Evolutionary conservation across 2,888 invertebrate species (phyloP), one percentile per base, ranked within the genome.

Genomic region (Eristalinus sepulchralis): DNA sequence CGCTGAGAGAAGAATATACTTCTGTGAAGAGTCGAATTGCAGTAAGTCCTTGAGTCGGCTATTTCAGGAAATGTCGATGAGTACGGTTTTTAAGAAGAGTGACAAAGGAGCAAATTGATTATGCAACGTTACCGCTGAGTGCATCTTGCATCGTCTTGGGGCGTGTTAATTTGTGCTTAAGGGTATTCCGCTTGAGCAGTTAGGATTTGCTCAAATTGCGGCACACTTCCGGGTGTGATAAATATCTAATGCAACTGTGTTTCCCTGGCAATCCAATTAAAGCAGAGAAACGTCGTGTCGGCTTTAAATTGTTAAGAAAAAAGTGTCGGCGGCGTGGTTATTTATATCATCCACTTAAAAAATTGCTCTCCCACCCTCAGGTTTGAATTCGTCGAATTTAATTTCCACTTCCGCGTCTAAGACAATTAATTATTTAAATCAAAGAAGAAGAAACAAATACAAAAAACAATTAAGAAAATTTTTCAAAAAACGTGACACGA

Each of bases 401-500:
- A 17, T 20, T 17, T 47, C 47, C 47, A 17, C 17, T 39, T n/a
- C 5, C 2, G n/a, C 1, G 34, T 72, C 79, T 64, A 34, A 68
- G 70, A 70, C 81, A 81, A 81, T 75, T 68, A 81, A 64, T 81
- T 75, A 81, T 75, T 75, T 75, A 81, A 80, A 63, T 68, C 34
- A 22, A 11, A n/a, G 22, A 33, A 67, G 73, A 68, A 81, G 53
- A 80, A n/a, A n/a, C n/a, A n/a, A n/a, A n/a, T n/a, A 36, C 63
- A 39, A 36, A 39, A 20, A 64, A 57, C 66, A 64, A 57, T 66
- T 27, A 62, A 34, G 55, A 57, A 0, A 5, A 64, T 36, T 24
- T 60, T 53, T 20, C 63, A 0, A n/a, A 47, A n/a, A 64, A 70
- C 57, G 75, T 63, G 59, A 70, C 70, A 68, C 68, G 67, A 73